Conservation (phyloP, 1,140 invertebrate species). For the Ctenoplectra terminalis region DNA sequence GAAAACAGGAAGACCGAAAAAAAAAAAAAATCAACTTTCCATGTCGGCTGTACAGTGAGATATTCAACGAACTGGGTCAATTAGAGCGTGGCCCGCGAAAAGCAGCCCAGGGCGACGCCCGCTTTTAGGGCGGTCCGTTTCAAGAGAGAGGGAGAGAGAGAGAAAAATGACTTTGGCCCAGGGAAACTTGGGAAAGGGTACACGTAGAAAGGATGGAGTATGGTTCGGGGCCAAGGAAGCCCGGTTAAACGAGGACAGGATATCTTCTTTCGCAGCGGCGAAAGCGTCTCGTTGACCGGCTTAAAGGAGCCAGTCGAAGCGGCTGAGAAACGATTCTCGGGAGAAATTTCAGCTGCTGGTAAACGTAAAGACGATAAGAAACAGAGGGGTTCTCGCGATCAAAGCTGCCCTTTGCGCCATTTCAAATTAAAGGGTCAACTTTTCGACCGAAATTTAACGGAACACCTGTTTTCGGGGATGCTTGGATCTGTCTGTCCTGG, state of each 20-base stretch:
- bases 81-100: constrained; percentile 61
- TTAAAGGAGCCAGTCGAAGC: constrained; percentile 42
- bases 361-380: constrained; percentile 20
- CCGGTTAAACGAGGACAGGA: constrained; percentile 15
- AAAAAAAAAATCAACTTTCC: constrained; percentile 43
- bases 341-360: not conserved
- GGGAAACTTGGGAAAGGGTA: constrained; percentile 7
- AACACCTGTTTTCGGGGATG: constrained; percentile 5
- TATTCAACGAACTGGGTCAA: constrained; percentile 67
- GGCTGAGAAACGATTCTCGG: constrained; percentile 41
- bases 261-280: not conserved
- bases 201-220: not conserved
- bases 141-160: constrained; percentile 30
- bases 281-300: constrained; percentile 32
- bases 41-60: constrained; percentile 51
- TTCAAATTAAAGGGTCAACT: constrained; percentile 26
- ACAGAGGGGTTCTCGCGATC: constrained; percentile 26
- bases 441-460: constrained; percentile 32
- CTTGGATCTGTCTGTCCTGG: not conserved
- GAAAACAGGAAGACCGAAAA: not conserved
- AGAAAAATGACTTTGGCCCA: constrained; percentile 41
- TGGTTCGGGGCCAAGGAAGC: not conserved
- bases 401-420: constrained; percentile 5
- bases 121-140: constrained; percentile 41
- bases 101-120: constrained; percentile 40